These are phyloP conservation scores for Myopa tessellatipennis DNA, from an alignment of 2,888 invertebrate species.

Conservation along the genomic window DNA sequence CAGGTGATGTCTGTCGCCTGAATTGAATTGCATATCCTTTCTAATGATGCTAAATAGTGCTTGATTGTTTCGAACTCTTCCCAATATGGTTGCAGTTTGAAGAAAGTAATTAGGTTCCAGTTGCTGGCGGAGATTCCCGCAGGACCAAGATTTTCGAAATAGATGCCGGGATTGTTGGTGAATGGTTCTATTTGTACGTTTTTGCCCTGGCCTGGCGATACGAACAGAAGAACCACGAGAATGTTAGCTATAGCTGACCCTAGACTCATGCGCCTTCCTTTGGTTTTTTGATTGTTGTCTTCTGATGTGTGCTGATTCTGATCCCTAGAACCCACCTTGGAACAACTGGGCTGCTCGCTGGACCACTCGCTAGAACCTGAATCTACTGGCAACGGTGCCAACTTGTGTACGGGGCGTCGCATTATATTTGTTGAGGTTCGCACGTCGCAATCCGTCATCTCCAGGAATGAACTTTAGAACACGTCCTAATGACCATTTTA, in stretches of 20 bases:
- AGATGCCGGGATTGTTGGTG: not conserved
- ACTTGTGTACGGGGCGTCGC: not conserved
- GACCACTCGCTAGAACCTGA: too few relatives aligned
- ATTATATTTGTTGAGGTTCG: not conserved
- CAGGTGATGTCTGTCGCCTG: too few relatives aligned
- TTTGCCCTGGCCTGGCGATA: not conserved
- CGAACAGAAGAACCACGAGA: not conserved
- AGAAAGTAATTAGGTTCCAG: constrained; percentile 4
- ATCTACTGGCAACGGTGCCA: not conserved
- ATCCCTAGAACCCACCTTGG: not conserved
- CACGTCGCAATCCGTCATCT: too few relatives aligned
- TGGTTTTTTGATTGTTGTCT: not conserved
- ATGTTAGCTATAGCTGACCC: not conserved
- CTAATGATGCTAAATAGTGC: not conserved
- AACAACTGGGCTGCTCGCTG: too few relatives aligned
- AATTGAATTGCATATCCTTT: too few relatives aligned
- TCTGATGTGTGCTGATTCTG: not conserved
- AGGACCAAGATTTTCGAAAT: not conserved
- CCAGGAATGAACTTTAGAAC: too few relatives aligned
- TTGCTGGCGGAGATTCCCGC: not conserved
- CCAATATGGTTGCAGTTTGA: not conserved
- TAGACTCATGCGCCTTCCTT: not conserved
- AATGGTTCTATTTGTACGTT: not conserved
- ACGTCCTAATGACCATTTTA: too few relatives aligned
- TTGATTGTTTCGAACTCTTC: not conserved